Evolutionary conservation across 2,113 vertebrate genomes (phyloP), one percentile per base, ranked within the genome.

Genomic region (Clarias gariepinus): DNA sequence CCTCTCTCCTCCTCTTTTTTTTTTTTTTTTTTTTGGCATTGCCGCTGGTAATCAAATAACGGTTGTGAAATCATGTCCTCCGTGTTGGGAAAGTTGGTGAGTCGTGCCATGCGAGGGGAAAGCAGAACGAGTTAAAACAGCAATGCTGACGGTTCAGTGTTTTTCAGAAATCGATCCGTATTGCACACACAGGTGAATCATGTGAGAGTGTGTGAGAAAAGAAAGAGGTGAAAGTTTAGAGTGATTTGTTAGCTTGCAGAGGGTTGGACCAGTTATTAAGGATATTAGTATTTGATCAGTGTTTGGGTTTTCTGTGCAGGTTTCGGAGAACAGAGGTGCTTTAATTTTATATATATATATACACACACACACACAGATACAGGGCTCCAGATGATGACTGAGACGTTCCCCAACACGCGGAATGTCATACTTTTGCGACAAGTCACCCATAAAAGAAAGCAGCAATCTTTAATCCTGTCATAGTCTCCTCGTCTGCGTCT

Each of bases 1-100:
- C 10, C 11, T 28, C 4, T 36, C n/a, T n/a, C n/a, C n/a, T n/a
- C n/a, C n/a, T n/a, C n/a, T n/a, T n/a, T n/a, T n/a, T n/a, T n/a
- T 55, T 21, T 47, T 36, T 23, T 61, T 7, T 55, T 21, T 47
- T 36, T 36, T 66, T 80, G 16, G 78, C 28, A 47, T 53, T 55
- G 81, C 15, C 77, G 11, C 60, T 36, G 82, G 19, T 74, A 6
- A 85, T 80, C 36, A 13, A 53, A 83, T 90, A 77, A 87, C 85
- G 79, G 82, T 84, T 87, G 89, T 82, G 92, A 92, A 91, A 88
- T 88, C 81, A 92, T 91, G 94, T 92, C 93, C 93, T 92, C 93
- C 91, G 89, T 90, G 90, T 73, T 87, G 18, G 74, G 55, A 74
- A 60, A 21, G 52, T 63, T 58, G 1, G 57, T 55, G 53, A 52